Evolutionary conservation across 2,888 invertebrate genomes (phyloP).

Genomic region (Dermolepida albohirtum): DNA sequence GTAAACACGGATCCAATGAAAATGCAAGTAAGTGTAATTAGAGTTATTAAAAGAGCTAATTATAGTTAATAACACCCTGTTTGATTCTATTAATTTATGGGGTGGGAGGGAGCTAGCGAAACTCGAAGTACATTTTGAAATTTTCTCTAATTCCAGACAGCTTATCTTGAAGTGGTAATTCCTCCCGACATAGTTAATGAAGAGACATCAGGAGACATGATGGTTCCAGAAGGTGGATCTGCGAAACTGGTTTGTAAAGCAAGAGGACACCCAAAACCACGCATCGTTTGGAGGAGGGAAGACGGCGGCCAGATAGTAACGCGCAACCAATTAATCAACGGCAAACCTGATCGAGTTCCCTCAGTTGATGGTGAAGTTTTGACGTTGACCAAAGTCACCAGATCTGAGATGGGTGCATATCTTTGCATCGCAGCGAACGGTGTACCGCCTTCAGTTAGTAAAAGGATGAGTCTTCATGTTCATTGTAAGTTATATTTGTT

Average conservation of each 20-base stretch:
- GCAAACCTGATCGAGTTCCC: conserved; percentile 81
- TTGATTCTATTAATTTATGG: too few relatives aligned
- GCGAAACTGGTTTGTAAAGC: conserved; percentile 90
- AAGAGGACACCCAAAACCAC: conserved; percentile 85
- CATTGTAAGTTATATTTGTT: conserved; percentile 79
- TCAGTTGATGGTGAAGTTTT: conserved; percentile 84
- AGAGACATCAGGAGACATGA: conserved; percentile 92
- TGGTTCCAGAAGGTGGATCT: conserved; percentile 93
- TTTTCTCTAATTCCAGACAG: conserved; percentile 34
- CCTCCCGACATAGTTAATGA: conserved; percentile 91
- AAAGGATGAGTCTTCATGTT: conserved; percentile 90
- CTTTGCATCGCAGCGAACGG: conserved; percentile 91
- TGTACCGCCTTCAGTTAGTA: conserved; percentile 89
- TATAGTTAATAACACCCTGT: too few relatives aligned
- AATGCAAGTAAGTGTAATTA: conserved; percentile 80
- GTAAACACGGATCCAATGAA: conserved; percentile 95
- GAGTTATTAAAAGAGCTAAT: too few relatives aligned
- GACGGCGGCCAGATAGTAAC: conserved; percentile 86
- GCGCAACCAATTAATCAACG: conserved; percentile 63
- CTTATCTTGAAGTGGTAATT: conserved; percentile 88
- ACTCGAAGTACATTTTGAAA: too few relatives aligned
- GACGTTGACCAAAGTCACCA: conserved; percentile 85
- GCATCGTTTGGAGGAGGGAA: conserved; percentile 88
- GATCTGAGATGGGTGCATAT: conserved; percentile 91
- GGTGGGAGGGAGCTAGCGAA: too few relatives aligned